Base-by-base conservation (phyloP, 2,113 vertebrate species). In the Pseudolaguvia tuberculata region DNA sequence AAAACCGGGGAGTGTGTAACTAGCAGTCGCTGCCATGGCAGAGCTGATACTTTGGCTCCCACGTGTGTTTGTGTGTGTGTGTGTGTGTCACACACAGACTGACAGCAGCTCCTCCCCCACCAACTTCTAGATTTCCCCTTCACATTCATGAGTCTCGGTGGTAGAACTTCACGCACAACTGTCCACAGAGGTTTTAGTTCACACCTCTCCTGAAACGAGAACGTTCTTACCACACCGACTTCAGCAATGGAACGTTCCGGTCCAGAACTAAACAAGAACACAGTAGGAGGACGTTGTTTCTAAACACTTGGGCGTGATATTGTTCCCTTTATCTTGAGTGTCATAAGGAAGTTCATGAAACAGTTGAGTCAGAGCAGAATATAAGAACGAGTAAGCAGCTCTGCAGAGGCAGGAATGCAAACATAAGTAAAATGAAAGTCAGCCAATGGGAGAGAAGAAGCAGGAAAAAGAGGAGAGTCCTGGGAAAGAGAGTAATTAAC, bases 1-100 rank as follows among this genome's bases (percentile, higher is more conserved):
- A 78, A 63, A 27, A 35, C 45, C 7, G 12, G n/a, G 8, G 62
- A 31, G 35, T 27, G 52, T 25, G 42, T 17, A 50, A 25, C 50
- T 39, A 17, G 53, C n/a, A 2, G 29, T 75, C n/a, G 68, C 80
- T 80, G 80, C 82, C 89, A 87, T 87, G 76, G 67, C 82, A 65
- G 77, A 68, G 59, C 65, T 61, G 59, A 70, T 12, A 78, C 79
- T 79, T 75, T 75, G 82, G 75, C 77, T 80, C 82, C 85, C 87
- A 87, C 85, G 88, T 85, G 82, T 68, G 79, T 86, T 80, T 68
- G 79, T 85, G 83, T 88, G 31, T 35, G 31, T 35, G 31, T 35
- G 31, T 35, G 31, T 35, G 31, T 35, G 31, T 35, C 31, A 35
- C 78, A 86, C 62, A 56, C 72, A 21, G 82, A 75, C 80, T 67